Conservation (phyloP, 2,888 invertebrate species). For the Acrocyrtus sp. region DNA sequence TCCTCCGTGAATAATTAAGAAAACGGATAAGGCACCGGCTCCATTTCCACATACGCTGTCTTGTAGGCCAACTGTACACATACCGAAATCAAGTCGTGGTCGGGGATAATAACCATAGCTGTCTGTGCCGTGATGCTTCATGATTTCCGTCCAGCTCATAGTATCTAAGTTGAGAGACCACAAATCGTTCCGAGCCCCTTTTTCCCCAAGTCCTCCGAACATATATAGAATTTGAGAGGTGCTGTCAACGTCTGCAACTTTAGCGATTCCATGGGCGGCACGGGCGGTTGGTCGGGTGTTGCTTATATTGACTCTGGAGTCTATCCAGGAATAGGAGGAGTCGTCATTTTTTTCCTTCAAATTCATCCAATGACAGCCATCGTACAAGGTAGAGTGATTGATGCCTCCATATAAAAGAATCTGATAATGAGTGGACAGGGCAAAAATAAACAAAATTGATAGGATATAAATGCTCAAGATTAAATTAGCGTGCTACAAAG, state of each 20-base stretch:
- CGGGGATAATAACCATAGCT: background rate
- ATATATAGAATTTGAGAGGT: constrained; percentile 40
- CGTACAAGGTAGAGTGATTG: constrained; percentile 38
- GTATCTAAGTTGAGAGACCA: constrained; percentile 52
- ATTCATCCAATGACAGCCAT: constrained; percentile 51
- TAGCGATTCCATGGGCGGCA: constrained; percentile 54
- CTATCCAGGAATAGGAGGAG: constrained; percentile 34
- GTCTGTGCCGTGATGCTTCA: constrained; percentile 4
- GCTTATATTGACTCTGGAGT: background rate
- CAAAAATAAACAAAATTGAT: too few relatives aligned
- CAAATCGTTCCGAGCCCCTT: constrained; percentile 49
- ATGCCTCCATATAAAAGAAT: constrained; percentile 55
- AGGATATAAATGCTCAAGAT: too few relatives aligned
- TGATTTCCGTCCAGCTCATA: constrained; percentile 39
- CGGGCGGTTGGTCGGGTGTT: constrained; percentile 35
- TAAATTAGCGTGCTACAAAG: background rate
- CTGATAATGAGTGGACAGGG: too few relatives aligned
- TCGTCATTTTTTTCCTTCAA: constrained; percentile 19
- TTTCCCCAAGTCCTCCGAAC: constrained; percentile 55
- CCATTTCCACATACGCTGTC: background rate
- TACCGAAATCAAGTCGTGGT: constrained; percentile 54
- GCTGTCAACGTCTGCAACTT: constrained; percentile 10
- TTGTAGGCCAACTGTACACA: constrained; percentile 32
- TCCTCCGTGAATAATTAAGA: constrained; percentile 53
- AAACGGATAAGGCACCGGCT: constrained; percentile 7